Base-by-base conservation (phyloP, 2,797 vertebrate species). In the Oreochromis grahami region DNA sequence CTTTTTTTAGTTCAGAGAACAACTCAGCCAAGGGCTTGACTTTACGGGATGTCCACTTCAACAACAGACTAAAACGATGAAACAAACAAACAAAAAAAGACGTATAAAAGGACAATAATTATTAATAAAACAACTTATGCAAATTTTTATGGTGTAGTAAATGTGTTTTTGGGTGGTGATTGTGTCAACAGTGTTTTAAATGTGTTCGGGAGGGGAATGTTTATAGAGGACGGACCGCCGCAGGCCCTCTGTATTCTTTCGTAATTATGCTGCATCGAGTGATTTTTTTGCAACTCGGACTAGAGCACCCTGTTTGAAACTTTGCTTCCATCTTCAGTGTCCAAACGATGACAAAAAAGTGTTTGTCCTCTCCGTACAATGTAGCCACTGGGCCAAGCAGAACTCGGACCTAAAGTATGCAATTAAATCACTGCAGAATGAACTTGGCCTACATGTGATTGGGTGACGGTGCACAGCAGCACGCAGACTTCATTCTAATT, bases 21-120 rank as follows among this genome's bases (percentile, higher is more conserved):
- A 96, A 96, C 95, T 95, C 94, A 96, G 96, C 96, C 96, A 97
- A 97, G 98, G 98, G 97, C 94, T 96, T 96, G 95, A 95, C 94
- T 95, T 95, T 92, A 96, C 85, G 89, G 94, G 96, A 96, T 96
- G 97, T 98, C 97, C 97, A 97, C 96, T 95, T 97, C 93, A 97
- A 95, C 95, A 97, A 90, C 93, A 92, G 87, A 86, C 89, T 89
- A 90, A 90, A 91, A 88, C 79, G 78, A 90, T 88, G 89, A 90
- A 92, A 95, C 58, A 63, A 38, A 63, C 58, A 63, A 63, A 63
- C 58, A 91, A 63, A 68, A 83, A 58, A 65, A 65, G 53, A 83
- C 63, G 92, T 93, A 95, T 94, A 92, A 93, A 95, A 96, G 93
- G 95, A 96, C 93, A 95, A 96, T 93, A 95, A 96, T 92, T 94